These are phyloP conservation scores for Priapulus caudatus DNA, from an alignment of 2,888 invertebrate species.

Conservation along the genomic window DNA sequence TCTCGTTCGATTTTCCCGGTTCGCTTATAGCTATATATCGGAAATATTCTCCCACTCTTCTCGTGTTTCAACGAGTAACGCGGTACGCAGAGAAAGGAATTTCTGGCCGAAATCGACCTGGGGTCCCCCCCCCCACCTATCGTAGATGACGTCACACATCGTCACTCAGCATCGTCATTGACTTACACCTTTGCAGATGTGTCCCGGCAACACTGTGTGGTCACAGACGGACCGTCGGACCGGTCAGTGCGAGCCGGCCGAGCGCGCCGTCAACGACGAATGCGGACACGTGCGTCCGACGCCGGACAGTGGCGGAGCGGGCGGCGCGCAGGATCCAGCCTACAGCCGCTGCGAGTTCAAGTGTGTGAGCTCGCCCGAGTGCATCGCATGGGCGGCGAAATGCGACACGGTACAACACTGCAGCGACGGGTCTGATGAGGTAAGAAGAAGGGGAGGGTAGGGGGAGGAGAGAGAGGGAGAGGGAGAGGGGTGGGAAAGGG, in stretches of 20 bases:
- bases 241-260: neutral
- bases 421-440: slow-evolving; percentile 1
- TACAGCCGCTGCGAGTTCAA: neutral
- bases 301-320: neutral
- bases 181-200: neutral
- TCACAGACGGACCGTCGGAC: neutral
- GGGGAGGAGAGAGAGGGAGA: no score
- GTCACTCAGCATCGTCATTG: no score
- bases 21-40: no score
- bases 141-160: no score
- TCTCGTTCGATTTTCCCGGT: no score
- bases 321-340: neutral
- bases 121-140: no score
- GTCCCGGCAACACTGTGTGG: neutral
- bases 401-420: neutral
- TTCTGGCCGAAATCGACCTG: no score
- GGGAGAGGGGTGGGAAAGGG: no score
- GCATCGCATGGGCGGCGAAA: neutral
- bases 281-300: neutral
- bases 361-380: neutral
- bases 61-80: no score
- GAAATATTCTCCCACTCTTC: no score
- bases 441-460: no score
- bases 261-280: neutral
- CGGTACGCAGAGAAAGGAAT: no score